A percentile compares a stretch with the other conserved stretches of the same genome.
Conservation (phyloP, 2,113 vertebrate species). For the Pomatorhinus ruficollis region DNA sequence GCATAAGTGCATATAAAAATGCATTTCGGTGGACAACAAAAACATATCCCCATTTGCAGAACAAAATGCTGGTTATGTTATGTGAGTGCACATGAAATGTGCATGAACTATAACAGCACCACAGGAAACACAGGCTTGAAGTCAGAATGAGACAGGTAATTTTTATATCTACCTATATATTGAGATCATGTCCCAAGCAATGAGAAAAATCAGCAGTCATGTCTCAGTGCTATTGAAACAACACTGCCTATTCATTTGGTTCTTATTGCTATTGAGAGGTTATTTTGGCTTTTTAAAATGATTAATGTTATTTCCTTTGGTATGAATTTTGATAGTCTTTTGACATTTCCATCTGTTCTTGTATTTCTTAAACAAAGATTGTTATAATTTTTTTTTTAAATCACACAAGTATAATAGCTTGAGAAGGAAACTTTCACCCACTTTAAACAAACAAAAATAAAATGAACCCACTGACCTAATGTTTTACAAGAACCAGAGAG, state of each 20-base stretch:
- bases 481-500: conserved; percentile 66
- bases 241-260: conserved; percentile 10
- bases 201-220: not conserved
- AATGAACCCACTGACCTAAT: conserved; percentile 55
- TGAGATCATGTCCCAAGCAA: not conserved
- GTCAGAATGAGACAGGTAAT: not conserved
- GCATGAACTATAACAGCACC: not conserved
- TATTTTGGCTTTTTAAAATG: not conserved
- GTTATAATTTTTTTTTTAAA: not conserved
- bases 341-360: conserved; percentile 26
- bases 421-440: conserved; percentile 56
- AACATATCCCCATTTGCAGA: not conserved
- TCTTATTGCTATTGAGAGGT: conserved; percentile 8
- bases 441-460: conserved; percentile 36
- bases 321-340: conserved; percentile 44
- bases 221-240: not conserved
- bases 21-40: not conserved
- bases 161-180: not conserved
- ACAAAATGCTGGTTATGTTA: not conserved
- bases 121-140: not conserved
- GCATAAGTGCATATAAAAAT: not conserved
- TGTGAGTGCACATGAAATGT: not conserved
- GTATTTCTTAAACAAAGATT: conserved; percentile 44
- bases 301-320: conserved; percentile 14
- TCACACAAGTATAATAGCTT: conserved; percentile 2